phyloP scores from a whole-genome alignment of 2,797 vertebrate genomes.

The Sorex maritimensis region DNA sequence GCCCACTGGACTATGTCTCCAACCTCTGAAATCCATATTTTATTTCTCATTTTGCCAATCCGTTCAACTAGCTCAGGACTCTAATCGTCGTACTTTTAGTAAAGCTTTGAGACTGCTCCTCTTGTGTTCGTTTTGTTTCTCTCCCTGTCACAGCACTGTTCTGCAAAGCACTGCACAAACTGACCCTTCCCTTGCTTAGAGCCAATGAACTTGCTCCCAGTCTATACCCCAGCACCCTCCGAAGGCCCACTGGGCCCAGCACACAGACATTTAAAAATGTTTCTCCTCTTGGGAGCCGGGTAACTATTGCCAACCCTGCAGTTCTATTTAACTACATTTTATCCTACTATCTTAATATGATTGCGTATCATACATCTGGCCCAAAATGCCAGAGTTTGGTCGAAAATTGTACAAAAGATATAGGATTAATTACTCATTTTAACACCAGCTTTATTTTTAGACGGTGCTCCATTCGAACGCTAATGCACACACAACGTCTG shows the following conservation, averaged over 20 bases:
- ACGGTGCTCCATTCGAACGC: background rate
- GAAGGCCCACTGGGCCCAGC: too few relatives aligned
- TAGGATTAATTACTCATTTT: slow-evolving; percentile 43
- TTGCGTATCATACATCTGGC: background rate
- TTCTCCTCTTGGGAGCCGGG: background rate
- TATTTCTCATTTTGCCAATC: background rate
- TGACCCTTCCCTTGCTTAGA: background rate
- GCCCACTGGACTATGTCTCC: too few relatives aligned
- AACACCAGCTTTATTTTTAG: slow-evolving; percentile 45
- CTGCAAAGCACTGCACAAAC: background rate
- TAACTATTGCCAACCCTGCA: background rate
- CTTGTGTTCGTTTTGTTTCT: background rate
- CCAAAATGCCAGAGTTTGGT: background rate
- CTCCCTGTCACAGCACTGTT: background rate
- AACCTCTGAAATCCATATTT: too few relatives aligned
- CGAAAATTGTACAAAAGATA: background rate
- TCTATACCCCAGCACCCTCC: rapidly evolving
- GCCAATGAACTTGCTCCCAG: background rate
- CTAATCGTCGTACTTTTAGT: too few relatives aligned
- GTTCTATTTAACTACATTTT: background rate
- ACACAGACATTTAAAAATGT: background rate
- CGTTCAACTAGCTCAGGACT: background rate
- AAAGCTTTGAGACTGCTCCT: background rate
- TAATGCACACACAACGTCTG: background rate
- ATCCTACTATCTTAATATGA: background rate